Evolutionary conservation across 2,797 vertebrate genomes (phyloP), one percentile per base, ranked within the genome.

Genomic region (Loriculus beryllinus): DNA sequence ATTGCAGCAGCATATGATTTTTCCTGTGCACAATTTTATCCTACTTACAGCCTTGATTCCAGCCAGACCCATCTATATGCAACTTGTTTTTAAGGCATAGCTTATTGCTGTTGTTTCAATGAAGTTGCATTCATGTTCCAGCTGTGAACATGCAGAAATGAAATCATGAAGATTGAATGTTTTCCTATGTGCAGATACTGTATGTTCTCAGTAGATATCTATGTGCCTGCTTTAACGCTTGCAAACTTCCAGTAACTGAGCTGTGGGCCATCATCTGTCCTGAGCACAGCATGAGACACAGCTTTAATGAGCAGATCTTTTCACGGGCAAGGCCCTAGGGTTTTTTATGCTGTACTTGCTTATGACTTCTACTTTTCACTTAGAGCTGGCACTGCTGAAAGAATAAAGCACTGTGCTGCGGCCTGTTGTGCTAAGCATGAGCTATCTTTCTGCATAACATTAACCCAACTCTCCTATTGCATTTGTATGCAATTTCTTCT

Each of bases 321-420:
- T 89, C 83, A 83, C 35, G 6, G 94, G 92, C 92, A 93, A 91
- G 79, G 88, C 83, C 92, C 86, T 95, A 95, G 82, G 93, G 59
- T 92, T 95, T 97, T 96, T 96, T 96, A 94, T 97, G 76, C 95
- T 93, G 85, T 87, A 62, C 93, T 96, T 97, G 95, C 97, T 97
- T 97, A 96, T 97, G 93, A 91, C 90, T 95, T 93, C 45, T 94
- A 81, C 95, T 92, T 93, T 95, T 95, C 95, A 89, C 95, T 96
- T 93, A 88, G 81, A 94, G 91, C 95, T 96, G 67, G 69, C 82
- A 63, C 95, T 97, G 92, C 96, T 96, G 94, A 95, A 96, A 95
- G 92, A 96, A 96, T 94, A 91, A 94, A 96, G 95, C 95, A 88
- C 96, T 97, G 86, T 97, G 90, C 82, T 96, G 56, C 88, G 65